Evolutionary conservation across 37 sponge, comb jelly and placozoan species (phyloP), one percentile per base, ranked within the genome.

Genomic region (Petrosia ficiformis): DNA sequence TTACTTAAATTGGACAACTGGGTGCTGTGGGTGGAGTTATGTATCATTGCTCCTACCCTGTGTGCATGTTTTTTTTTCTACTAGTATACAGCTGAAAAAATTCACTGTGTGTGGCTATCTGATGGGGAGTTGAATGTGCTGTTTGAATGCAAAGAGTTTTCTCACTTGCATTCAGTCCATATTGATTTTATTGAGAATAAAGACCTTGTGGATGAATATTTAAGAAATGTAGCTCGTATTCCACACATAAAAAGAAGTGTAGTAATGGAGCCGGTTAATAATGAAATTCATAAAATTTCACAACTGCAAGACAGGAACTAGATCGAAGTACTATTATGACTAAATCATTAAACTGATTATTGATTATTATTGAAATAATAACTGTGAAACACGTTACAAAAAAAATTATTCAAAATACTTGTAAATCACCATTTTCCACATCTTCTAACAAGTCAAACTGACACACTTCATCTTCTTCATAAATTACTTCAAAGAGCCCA

Each of bases 51-150:
- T n/a, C n/a, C n/a, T n/a, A n/a, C n/a, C n/a, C n/a, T n/a, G n/a
- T n/a, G n/a, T n/a, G n/a, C n/a, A n/a, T n/a, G n/a, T n/a, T n/a
- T n/a, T n/a, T n/a, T n/a, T n/a, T n/a, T n/a, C n/a, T n/a, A n/a
- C n/a, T n/a, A n/a, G n/a, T 76, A 63, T 42, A 30, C 61, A 26
- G 81, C 81, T 72, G 67, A 80, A 40, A 80, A 80, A 40, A 42
- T 71, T 11, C 81, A 80, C 36, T 80, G 81, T 61, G 81, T 80
- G 42, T 80, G 81, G 74, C 67, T 80, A 3, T 30, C 73, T 40
- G 81, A 80, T 80, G 81, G 73, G 2, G 81, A 80, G n/a, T 28
- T 80, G 67, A 52, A 77, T 28, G 80, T 79, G 2, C 71, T 79
- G 8, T 79, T 80, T 72, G 67, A 71, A 71, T 72, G 73, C 36